phyloP scores from a whole-genome alignment of 2,888 invertebrate species.

The Aphodius sticticus region DNA sequence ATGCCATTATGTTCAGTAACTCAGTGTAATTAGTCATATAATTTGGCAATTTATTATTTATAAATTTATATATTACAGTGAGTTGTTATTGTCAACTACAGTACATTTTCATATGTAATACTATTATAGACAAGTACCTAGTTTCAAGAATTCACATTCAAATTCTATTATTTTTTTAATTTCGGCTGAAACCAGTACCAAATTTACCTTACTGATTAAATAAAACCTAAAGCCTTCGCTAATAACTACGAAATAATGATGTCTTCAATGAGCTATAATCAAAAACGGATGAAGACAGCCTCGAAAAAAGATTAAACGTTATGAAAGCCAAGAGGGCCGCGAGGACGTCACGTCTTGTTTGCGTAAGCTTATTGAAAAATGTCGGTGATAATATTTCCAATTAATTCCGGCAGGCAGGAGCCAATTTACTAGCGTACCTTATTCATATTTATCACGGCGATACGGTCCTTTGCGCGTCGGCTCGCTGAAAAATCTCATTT shows the following conservation, averaged over 20 bases:
- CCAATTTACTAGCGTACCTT: constrained; percentile 34
- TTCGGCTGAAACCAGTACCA: too few relatives aligned
- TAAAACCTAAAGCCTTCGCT: background rate
- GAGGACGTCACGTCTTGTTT: constrained; percentile 17
- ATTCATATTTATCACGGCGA: constrained; percentile 35
- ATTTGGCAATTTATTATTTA: too few relatives aligned
- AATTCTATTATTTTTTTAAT: too few relatives aligned
- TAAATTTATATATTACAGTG: too few relatives aligned
- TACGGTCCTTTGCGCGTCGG: background rate
- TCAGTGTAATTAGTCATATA: too few relatives aligned
- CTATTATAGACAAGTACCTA: too few relatives aligned
- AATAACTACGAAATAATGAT: background rate
- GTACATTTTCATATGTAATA: too few relatives aligned
- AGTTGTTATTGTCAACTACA: too few relatives aligned
- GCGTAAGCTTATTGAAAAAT: constrained; percentile 23
- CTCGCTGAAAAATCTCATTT: constrained; percentile 33
- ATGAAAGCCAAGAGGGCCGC: background rate
- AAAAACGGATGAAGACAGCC: constrained; percentile 11
- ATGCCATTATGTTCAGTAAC: too few relatives aligned
- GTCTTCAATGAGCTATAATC: background rate
- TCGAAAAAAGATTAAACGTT: background rate
- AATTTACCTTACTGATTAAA: too few relatives aligned
- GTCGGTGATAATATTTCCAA: constrained; percentile 24
- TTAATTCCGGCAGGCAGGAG: constrained; percentile 22
- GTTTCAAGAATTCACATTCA: too few relatives aligned